Percentiles rank a stretch among this genome's conserved stretches.
Evolutionary conservation across 2,888 invertebrate genomes (phyloP).

Genomic region (Eupelmus urozonus): DNA sequence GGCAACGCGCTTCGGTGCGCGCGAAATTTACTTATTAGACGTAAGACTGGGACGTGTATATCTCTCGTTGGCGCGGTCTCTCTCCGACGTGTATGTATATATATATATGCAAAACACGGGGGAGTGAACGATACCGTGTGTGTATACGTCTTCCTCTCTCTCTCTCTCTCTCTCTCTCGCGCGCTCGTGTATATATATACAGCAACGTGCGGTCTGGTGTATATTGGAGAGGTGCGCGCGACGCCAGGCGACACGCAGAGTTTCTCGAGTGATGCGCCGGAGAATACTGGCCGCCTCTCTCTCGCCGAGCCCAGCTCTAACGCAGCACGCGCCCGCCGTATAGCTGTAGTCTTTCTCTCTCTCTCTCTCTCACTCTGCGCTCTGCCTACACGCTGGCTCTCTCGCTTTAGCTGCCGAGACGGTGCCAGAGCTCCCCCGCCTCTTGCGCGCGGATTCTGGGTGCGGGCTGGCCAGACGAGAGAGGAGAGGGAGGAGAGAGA

Average conservation of each 20-base stretch:
- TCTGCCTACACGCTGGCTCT: too few species aligned
- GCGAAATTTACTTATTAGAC: too few species aligned
- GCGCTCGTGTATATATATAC: not conserved
- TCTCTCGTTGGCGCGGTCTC: too few species aligned
- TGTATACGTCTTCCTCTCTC: too few species aligned
- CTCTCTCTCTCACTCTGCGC: too few species aligned
- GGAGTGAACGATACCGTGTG: not conserved
- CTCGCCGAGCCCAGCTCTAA: not conserved
- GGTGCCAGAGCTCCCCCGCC: not conserved
- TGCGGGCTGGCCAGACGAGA: not conserved
- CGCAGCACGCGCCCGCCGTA: not conserved
- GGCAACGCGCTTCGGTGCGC: too few species aligned
- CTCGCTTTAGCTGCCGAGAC: too few species aligned
- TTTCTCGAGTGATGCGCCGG: conserved; percentile 51
- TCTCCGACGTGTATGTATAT: too few species aligned
- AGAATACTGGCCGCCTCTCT: conserved; percentile 39
- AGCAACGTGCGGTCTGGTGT: not conserved
- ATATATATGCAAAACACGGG: too few species aligned
- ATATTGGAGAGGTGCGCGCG: conserved; percentile 3
- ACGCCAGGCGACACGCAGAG: conserved; percentile 23
- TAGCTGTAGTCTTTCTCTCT: not conserved
- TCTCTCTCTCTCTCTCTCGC: too few species aligned
- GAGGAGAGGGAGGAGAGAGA: too few species aligned
- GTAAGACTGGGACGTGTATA: too few species aligned
- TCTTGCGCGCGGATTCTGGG: conserved; percentile 8